Percentiles rank a stretch among this genome's conserved stretches.
Conservation (phyloP, 2,888 invertebrate genomes). For the Caenorhabditis parvicauda region DNA sequence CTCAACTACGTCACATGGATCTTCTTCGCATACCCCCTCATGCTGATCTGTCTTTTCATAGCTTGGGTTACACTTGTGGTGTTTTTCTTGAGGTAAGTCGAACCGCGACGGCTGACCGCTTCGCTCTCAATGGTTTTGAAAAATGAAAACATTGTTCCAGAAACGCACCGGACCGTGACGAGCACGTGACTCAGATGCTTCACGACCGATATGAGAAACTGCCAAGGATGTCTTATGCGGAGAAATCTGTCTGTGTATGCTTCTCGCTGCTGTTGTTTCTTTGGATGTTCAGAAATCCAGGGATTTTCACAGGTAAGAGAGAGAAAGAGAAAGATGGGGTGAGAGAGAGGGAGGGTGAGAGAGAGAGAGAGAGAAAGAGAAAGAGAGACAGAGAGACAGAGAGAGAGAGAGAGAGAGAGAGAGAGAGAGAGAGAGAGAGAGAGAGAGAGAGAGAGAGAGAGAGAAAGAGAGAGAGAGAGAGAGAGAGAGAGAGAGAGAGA, state of each 20-base stretch:
- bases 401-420: no score
- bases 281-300: slow-evolving; percentile 86
- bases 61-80: slow-evolving; percentile 41
- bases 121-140: background rate
- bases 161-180: slow-evolving; percentile 43
- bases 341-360: no score
- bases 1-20: slow-evolving; percentile 57
- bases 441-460: no score
- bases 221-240: slow-evolving; percentile 56
- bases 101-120: background rate
- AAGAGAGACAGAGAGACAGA: no score
- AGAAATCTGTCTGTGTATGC: slow-evolving; percentile 44
- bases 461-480: no score
- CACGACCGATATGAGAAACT: slow-evolving; percentile 42
- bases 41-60: slow-evolving; percentile 39
- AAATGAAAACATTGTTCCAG: slow-evolving; percentile 9
- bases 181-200: slow-evolving; percentile 47
- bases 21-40: slow-evolving; percentile 52
- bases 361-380: no score
- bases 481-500: no score
- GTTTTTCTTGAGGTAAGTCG: slow-evolving; percentile 34
- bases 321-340: no score
- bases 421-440: no score
- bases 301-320: slow-evolving; percentile 78
- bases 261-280: slow-evolving; percentile 80